These are phyloP conservation scores for Colossoma macropomum DNA, from an alignment of 2,113 vertebrate species.

Conservation along the genomic window DNA sequence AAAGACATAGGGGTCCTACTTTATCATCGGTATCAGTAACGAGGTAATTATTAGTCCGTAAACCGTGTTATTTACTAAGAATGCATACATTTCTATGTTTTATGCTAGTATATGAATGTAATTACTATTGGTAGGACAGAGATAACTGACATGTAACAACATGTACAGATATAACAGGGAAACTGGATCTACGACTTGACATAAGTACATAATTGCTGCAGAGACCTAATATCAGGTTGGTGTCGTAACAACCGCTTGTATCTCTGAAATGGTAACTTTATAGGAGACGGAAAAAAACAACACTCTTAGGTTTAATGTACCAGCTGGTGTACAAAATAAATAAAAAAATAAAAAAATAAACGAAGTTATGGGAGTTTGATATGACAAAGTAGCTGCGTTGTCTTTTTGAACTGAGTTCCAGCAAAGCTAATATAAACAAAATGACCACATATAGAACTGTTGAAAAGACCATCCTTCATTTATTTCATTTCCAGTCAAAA, in stretches of 20 bases:
- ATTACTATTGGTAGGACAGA: neutral
- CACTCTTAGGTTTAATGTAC: neutral
- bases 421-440: too few relatives aligned
- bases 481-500: too few relatives aligned
- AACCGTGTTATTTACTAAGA: neutral
- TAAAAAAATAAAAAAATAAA: too few relatives aligned
- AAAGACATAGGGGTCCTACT: neutral
- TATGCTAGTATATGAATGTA: neutral
- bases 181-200: constrained; percentile 5
- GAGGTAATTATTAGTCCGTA: neutral
- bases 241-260: neutral
- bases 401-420: too few relatives aligned
- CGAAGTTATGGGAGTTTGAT: too few relatives aligned
- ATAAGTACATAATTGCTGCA: neutral
- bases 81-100: neutral
- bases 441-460: too few relatives aligned
- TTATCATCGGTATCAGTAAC: neutral
- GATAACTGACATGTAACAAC: neutral
- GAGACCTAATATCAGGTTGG: neutral
- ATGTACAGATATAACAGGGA: neutral
- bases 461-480: too few relatives aligned
- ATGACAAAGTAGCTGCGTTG: too few relatives aligned
- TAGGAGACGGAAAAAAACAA: neutral
- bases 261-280: neutral
- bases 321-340: too few relatives aligned